A percentile compares a stretch with the other conserved stretches of the same genome.
These are phyloP conservation scores for Crotalus helleri DNA, from an alignment of 2,113 vertebrate species.

Conservation along the genomic window DNA sequence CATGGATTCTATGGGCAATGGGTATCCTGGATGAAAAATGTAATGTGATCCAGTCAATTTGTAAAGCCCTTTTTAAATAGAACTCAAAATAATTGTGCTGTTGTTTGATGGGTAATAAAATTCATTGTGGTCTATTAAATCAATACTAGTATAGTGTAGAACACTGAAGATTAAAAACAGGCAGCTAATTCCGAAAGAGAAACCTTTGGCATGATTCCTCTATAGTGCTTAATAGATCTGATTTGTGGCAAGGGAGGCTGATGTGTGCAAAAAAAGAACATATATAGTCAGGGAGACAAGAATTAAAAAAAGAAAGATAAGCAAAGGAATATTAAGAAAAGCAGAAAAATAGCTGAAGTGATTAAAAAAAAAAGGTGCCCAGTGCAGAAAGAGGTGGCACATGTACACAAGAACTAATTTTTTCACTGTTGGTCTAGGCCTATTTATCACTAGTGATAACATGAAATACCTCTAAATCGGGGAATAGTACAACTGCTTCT, in stretches of 20 bases:
- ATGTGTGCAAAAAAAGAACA: constrained; percentile 2
- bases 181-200: constrained; percentile 45
- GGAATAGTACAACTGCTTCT: neutral
- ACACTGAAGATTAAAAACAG: constrained; percentile 54
- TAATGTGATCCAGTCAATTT: constrained; percentile 46
- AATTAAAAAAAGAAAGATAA: constrained; percentile 20
- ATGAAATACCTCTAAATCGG: neutral
- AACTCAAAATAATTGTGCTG: constrained; percentile 62
- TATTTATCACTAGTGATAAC: neutral
- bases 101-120: constrained; percentile 67
- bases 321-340: constrained; percentile 26
- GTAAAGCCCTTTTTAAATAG: constrained; percentile 57
- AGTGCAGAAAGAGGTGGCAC: neutral
- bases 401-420: neutral
- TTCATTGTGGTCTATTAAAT: constrained; percentile 61
- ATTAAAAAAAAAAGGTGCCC: neutral
- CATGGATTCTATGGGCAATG: constrained; percentile 13
- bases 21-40: constrained; percentile 45
- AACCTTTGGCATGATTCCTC: constrained; percentile 43
- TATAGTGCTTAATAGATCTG: constrained; percentile 50
- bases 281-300: constrained; percentile 21
- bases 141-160: constrained; percentile 60
- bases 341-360: constrained; percentile 17
- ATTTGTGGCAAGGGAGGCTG: constrained; percentile 44
- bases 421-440: neutral